These are phyloP conservation scores for Mactra quadrangularis DNA, from an alignment of 1,140 invertebrate genomes.

Conservation along the genomic window DNA sequence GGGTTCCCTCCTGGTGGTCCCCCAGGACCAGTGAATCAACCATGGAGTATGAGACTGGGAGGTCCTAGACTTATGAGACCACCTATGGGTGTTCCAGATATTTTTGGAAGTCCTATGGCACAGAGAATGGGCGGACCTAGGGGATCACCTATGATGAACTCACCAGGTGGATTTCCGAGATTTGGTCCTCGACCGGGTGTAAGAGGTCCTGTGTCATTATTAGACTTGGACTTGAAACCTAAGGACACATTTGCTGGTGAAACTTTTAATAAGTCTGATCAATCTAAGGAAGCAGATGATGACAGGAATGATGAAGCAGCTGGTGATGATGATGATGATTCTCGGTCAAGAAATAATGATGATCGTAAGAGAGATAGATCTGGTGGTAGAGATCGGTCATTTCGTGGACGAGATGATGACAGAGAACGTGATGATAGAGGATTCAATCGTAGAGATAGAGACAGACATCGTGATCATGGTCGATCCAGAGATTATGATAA, in stretches of 20 bases:
- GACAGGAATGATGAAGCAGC: neutral
- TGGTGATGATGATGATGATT: neutral
- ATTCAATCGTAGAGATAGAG: slow-evolving; percentile 18
- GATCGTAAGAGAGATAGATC: slow-evolving; percentile 32
- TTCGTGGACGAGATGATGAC: slow-evolving; percentile 22
- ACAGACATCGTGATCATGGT: slow-evolving; percentile 35
- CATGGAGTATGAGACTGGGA: slow-evolving; percentile 25
- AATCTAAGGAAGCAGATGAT: slow-evolving; percentile 16
- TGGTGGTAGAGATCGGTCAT: slow-evolving; percentile 13
- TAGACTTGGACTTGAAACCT: slow-evolving; percentile 58
- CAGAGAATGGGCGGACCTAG: slow-evolving; percentile 60
- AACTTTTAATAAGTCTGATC: slow-evolving; percentile 30
- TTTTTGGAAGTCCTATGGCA: slow-evolving; percentile 51
- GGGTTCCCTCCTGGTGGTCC: slow-evolving; percentile 38
- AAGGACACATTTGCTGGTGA: slow-evolving; percentile 59
- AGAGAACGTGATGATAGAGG: slow-evolving; percentile 38
- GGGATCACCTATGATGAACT: slow-evolving; percentile 39
- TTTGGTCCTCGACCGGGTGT: slow-evolving; percentile 48
- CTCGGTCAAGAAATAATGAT: slow-evolving; percentile 20
- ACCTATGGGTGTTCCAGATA: slow-evolving; percentile 18
- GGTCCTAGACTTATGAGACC: slow-evolving; percentile 26
- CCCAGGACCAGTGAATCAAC: slow-evolving; percentile 32
- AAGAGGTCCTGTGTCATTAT: slow-evolving; percentile 54
- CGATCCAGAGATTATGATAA: slow-evolving; percentile 17
- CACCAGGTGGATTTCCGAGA: slow-evolving; percentile 1